phyloP scores from a whole-genome alignment of 2,888 invertebrate genomes.

The Serrognathus titanus region DNA sequence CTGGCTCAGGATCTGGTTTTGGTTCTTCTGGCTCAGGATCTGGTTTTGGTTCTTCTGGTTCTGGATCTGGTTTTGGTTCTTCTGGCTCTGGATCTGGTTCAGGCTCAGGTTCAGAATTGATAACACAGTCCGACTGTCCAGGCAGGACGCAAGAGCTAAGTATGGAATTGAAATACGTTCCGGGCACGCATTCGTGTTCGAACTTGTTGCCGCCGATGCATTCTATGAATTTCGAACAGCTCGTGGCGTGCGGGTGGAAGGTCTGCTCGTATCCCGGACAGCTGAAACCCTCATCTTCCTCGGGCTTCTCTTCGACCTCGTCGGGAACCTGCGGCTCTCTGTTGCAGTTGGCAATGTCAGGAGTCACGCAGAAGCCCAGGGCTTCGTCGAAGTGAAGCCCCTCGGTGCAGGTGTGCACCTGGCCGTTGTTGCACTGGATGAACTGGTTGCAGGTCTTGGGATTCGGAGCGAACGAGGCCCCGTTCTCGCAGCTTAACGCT shows the following conservation, averaged over 20 bases:
- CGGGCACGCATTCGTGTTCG: too few relatives aligned
- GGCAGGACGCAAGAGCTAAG: too few relatives aligned
- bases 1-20: conserved; percentile 30
- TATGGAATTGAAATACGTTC: too few relatives aligned
- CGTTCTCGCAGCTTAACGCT: too few relatives aligned
- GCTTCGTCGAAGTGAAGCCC: conserved; percentile 8
- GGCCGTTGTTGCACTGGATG: conserved; percentile 11
- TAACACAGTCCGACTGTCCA: too few relatives aligned
- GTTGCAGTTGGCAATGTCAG: conserved; percentile 4
- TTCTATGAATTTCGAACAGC: too few relatives aligned
- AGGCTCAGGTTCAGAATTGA: not conserved
- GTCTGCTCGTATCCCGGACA: too few relatives aligned
- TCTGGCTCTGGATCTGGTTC: conserved; percentile 29
- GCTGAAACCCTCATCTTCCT: too few relatives aligned
- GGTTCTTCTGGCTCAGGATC: conserved; percentile 36
- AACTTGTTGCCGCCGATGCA: too few relatives aligned
- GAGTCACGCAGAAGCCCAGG: conserved; percentile 9
- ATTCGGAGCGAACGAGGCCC: conserved; percentile 5
- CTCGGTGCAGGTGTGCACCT: not conserved
- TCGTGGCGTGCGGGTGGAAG: too few relatives aligned
- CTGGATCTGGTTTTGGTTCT: conserved; percentile 21
- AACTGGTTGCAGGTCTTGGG: conserved; percentile 10
- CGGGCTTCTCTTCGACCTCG: too few relatives aligned
- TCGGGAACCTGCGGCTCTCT: too few relatives aligned
- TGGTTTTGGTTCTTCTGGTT: conserved; percentile 32